These are phyloP conservation scores for Didymodactylos carnosus DNA, from an alignment of 2,888 invertebrate genomes.

Conservation along the genomic window DNA sequence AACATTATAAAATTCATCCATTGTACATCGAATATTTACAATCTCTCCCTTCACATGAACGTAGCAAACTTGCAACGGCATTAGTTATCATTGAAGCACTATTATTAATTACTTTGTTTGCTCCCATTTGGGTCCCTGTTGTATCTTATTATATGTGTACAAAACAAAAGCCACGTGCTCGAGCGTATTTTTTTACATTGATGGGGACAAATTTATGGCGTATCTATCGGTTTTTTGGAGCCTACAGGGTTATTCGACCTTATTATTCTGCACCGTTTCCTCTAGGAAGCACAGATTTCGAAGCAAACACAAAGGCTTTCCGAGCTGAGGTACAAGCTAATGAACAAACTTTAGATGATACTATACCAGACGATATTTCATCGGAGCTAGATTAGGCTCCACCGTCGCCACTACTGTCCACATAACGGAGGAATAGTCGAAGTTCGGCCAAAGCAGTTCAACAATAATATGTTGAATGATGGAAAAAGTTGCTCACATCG, in stretches of 20 bases:
- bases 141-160: background rate
- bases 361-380: background rate
- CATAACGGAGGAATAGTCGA: background rate
- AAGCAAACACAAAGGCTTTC: background rate
- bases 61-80: background rate
- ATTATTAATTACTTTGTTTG: background rate
- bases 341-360: background rate
- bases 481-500: too few species aligned
- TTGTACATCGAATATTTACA: background rate
- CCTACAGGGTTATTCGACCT: background rate
- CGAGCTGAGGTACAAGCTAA: background rate
- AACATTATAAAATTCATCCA: background rate
- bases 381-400: background rate
- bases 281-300: background rate
- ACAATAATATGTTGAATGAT: background rate
- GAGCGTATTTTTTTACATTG: background rate
- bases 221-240: background rate
- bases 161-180: background rate
- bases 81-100: background rate
- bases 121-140: background rate
- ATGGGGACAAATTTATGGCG: background rate
- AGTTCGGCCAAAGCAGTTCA: background rate
- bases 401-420: background rate
- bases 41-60: background rate
- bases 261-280: background rate